phyloP scores from a whole-genome alignment of 2,113 vertebrate genomes.

The Prunella himalayana region DNA sequence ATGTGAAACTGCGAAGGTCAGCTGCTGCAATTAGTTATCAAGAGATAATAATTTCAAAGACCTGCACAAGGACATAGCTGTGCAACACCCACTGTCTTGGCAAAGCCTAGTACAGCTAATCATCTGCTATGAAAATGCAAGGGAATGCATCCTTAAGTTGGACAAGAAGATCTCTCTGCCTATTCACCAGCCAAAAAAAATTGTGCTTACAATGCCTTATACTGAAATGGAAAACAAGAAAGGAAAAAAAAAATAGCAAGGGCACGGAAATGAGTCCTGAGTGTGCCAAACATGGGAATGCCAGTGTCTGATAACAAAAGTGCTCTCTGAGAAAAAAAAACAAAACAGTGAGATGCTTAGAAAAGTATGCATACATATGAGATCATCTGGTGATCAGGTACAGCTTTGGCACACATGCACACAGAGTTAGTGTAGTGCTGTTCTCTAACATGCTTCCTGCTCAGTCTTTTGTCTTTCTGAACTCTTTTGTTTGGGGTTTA shows the following conservation, averaged over 20 bases:
- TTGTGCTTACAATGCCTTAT: not conserved
- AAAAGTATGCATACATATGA: accelerated
- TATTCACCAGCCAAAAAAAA: not conserved
- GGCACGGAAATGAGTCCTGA: not conserved
- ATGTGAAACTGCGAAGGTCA: not conserved
- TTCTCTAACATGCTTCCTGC: not conserved
- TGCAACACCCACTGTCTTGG: not conserved
- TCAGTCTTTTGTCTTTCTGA: not conserved
- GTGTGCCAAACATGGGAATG: not conserved
- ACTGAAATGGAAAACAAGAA: not conserved
- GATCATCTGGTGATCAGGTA: not conserved
- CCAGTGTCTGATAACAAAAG: not conserved
- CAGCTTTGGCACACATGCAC: not conserved
- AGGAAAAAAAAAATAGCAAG: not conserved
- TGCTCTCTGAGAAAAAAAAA: not conserved
- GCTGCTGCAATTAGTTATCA: not conserved
- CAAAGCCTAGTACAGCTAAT: not conserved
- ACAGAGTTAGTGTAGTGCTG: not conserved
- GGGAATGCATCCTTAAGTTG: not conserved
- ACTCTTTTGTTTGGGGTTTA: not conserved
- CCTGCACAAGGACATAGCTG: not conserved
- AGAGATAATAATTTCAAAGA: conserved; percentile 11
- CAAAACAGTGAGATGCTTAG: not conserved
- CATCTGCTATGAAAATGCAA: not conserved
- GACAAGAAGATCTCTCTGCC: not conserved